These are phyloP conservation scores for Cnemophilus loriae DNA, from an alignment of 2,113 vertebrate species.

Conservation along the genomic window DNA sequence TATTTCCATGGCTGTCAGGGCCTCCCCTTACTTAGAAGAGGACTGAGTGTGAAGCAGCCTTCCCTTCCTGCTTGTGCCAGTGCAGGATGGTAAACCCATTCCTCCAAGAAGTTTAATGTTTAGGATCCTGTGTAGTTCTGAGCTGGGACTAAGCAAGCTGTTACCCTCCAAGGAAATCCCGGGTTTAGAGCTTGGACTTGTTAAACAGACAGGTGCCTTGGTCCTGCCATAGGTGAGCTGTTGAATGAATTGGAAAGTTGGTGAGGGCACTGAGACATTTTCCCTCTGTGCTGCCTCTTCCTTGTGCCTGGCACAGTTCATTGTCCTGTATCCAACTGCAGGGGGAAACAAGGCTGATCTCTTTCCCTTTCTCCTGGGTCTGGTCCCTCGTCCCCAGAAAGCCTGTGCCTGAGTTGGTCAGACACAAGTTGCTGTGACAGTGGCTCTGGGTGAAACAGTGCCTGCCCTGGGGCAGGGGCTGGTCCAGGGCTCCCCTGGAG, in stretches of 20 bases:
- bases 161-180: not conserved
- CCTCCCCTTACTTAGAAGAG: not conserved
- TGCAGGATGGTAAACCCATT: not conserved
- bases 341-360: not conserved
- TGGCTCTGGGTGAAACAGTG: not conserved
- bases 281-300: not conserved
- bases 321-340: not conserved
- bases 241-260: not conserved
- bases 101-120: not conserved
- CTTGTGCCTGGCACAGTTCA: not conserved
- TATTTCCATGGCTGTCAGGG: not conserved
- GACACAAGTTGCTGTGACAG: not conserved
- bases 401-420: not conserved
- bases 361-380: not conserved
- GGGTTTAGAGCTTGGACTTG: not conserved
- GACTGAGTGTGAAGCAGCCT: not conserved
- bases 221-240: not conserved
- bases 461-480: not conserved
- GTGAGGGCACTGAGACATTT: not conserved
- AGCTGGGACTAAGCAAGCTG: not conserved
- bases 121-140: not conserved
- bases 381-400: not conserved
- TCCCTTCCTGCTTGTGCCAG: not conserved
- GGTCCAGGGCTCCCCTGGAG: not conserved
- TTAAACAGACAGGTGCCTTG: not conserved